Evolutionary conservation across 2,797 vertebrate species (phyloP).

Genomic region (Masticophis lateralis): DNA sequence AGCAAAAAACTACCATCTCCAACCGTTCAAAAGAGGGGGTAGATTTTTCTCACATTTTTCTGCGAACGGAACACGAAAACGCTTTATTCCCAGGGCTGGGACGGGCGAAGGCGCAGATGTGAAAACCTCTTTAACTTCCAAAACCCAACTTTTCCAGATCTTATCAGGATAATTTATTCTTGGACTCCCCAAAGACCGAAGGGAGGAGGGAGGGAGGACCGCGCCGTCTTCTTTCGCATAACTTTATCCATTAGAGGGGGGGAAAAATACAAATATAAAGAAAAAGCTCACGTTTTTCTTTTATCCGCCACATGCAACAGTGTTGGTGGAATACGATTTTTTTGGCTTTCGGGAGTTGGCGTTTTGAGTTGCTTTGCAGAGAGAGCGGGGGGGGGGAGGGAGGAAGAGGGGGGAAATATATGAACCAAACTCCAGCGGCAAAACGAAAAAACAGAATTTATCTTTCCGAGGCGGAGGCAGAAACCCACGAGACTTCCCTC

Average conservation of each 20-base stretch:
- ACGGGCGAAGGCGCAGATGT: slow-evolving; percentile 87
- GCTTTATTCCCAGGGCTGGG: slow-evolving; percentile 85
- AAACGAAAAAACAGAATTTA: slow-evolving; percentile 71
- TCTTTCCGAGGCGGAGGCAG: slow-evolving; percentile 45
- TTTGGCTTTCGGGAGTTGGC: slow-evolving; percentile 56
- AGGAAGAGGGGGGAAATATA: neutral
- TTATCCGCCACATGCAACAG: slow-evolving; percentile 53
- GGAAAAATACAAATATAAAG: too few relatives aligned
- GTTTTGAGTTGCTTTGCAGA: slow-evolving; percentile 67
- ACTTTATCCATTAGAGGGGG: slow-evolving; percentile 67
- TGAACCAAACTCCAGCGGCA: slow-evolving; percentile 53
- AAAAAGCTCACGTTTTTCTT: slow-evolving; percentile 38
- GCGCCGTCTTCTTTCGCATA: slow-evolving; percentile 75
- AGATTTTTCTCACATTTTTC: slow-evolving; percentile 80
- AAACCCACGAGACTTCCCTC: slow-evolving; percentile 55
- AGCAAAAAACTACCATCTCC: slow-evolving; percentile 58
- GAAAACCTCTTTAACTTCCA: slow-evolving; percentile 80
- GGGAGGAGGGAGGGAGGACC: neutral
- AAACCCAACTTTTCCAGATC: slow-evolving; percentile 81
- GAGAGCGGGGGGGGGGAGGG: slow-evolving; percentile 15
- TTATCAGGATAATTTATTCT: slow-evolving; percentile 85
- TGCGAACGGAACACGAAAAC: slow-evolving; percentile 78
- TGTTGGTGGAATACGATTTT: slow-evolving; percentile 51
- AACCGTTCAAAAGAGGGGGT: slow-evolving; percentile 53
- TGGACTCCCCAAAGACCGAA: slow-evolving; percentile 75